Conservation (phyloP, 2,113 vertebrate species). For the Platysternon megacephalum region DNA sequence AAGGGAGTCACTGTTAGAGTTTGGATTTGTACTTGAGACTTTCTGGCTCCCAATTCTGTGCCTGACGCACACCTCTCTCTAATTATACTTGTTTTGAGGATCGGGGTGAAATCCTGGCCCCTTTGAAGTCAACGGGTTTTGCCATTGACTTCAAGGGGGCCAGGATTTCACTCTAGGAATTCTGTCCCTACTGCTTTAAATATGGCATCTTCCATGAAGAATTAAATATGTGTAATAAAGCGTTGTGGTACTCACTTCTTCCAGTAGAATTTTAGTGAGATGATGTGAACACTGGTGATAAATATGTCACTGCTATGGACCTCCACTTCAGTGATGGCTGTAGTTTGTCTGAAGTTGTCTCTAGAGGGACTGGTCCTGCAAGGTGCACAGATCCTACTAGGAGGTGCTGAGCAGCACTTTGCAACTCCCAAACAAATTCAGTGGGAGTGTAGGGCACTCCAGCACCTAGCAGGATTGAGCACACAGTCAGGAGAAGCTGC, state of each 20-base stretch:
- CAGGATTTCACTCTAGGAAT: not conserved
- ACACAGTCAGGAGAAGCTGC: not conserved
- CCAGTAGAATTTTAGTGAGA: not conserved
- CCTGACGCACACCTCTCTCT: not conserved
- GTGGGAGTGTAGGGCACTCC: not conserved
- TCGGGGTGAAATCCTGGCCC: not conserved
- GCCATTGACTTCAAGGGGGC: not conserved
- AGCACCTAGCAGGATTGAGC: slow-evolving; percentile 70
- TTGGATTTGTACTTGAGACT: not conserved
- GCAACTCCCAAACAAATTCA: not conserved
- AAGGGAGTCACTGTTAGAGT: not conserved
- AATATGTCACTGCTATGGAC: accelerated
- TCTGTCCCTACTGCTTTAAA: not conserved
- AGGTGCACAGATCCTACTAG: not conserved
- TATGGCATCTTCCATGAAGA: not conserved
- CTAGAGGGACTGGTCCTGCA: not conserved
- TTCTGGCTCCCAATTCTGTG: not conserved
- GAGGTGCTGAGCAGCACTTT: not conserved
- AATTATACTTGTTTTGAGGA: not conserved
- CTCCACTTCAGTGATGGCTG: not conserved
- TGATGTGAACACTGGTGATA: not conserved
- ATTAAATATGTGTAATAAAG: not conserved
- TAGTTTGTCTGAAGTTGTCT: not conserved
- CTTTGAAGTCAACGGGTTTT: not conserved
- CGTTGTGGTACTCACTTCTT: not conserved